These are phyloP conservation scores for Typhlomys cinereus DNA, from an alignment of 2,113 vertebrate genomes.

Conservation along the genomic window DNA sequence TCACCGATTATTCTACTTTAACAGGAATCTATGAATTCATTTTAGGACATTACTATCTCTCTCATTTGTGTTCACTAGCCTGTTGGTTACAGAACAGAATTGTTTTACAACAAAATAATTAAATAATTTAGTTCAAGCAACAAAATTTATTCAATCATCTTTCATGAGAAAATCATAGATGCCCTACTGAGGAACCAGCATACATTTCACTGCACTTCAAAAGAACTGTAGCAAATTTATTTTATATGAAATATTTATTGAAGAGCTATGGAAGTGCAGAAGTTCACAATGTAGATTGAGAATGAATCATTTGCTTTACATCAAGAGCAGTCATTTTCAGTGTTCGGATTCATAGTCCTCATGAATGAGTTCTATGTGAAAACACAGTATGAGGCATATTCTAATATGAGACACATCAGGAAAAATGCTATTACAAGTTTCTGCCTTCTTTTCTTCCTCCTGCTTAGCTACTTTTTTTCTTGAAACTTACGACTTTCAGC, in stretches of 20 bases:
- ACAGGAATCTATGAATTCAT: accelerated
- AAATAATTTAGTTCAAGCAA: too few relatives aligned
- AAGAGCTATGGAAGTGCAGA: background rate
- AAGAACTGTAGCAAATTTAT: background rate
- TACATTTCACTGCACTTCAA: too few relatives aligned
- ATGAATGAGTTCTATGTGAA: too few relatives aligned
- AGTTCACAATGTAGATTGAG: background rate
- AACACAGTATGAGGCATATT: background rate
- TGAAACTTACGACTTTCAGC: too few relatives aligned
- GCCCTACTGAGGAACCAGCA: too few relatives aligned
- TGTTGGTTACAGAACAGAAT: background rate
- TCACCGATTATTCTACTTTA: background rate
- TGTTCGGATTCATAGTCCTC: background rate
- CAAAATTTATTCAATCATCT: too few relatives aligned
- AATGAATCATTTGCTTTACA: background rate
- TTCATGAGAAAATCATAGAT: too few relatives aligned
- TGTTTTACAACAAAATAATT: background rate
- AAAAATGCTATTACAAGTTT: background rate
- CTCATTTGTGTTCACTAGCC: accelerated
- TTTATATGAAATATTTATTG: conserved; percentile 20
- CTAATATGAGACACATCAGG: background rate
- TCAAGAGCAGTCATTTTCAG: background rate
- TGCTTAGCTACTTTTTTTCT: background rate
- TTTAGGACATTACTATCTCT: background rate
- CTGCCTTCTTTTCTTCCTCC: background rate